Conservation (phyloP, 2,888 invertebrate genomes). For the Phymatocera aterrima region DNA sequence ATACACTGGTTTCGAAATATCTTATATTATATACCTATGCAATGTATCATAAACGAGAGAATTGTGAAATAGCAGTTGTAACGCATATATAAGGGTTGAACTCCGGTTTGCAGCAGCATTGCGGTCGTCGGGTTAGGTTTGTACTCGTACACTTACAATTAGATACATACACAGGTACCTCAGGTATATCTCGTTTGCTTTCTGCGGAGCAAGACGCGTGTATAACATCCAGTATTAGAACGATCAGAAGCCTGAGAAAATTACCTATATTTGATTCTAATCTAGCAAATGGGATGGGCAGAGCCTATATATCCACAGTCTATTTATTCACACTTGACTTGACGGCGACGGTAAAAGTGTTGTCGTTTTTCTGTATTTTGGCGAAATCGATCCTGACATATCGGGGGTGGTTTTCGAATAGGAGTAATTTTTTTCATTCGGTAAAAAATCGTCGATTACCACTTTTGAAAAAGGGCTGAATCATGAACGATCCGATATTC, state of each 20-base stretch:
- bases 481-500: background rate
- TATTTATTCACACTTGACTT: conserved; percentile 70
- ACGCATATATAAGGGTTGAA: too few relatives aligned
- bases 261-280: conserved; percentile 72
- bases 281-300: conserved; percentile 70
- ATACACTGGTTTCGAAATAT: too few relatives aligned
- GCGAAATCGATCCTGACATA: background rate
- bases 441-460: background rate
- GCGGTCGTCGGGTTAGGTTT: too few relatives aligned
- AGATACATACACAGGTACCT: too few relatives aligned
- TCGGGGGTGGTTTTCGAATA: background rate
- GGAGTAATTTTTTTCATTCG: background rate
- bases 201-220: conserved; percentile 34
- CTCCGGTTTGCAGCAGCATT: too few relatives aligned
- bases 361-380: conserved; percentile 3
- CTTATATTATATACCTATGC: too few relatives aligned
- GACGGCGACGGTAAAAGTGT: conserved; percentile 47
- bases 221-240: conserved; percentile 45
- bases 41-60: too few relatives aligned
- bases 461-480: too few relatives aligned
- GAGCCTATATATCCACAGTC: too few relatives aligned
- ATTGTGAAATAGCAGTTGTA: too few relatives aligned
- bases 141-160: too few relatives aligned
- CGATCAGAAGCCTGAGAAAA: conserved; percentile 60
- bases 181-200: conserved; percentile 23